Conservation (phyloP, 2,113 vertebrate genomes). For the Bubalus kerabau region DNA sequence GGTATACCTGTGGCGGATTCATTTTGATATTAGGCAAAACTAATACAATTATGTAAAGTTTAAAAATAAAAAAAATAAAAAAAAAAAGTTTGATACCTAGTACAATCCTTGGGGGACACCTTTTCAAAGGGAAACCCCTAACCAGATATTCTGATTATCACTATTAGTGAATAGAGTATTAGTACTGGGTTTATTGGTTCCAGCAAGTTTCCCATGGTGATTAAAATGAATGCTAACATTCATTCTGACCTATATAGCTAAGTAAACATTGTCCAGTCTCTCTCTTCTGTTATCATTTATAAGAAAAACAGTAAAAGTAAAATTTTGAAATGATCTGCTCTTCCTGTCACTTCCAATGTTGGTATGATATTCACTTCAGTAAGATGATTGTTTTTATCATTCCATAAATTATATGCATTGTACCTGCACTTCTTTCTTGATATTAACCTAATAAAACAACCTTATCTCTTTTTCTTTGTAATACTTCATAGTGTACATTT, state of each 20-base stretch:
- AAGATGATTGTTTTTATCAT: not conserved
- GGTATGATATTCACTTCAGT: not conserved
- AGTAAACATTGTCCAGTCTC: not conserved
- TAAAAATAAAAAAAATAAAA: no score
- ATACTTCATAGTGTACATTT: not conserved
- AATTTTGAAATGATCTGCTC: not conserved
- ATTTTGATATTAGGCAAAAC: no score
- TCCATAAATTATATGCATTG: not conserved
- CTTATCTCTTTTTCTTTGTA: not conserved
- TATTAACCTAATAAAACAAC: not conserved
- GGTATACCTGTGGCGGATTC: no score
- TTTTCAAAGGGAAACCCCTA: not conserved
- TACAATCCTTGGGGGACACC: slow-evolving; percentile 28
- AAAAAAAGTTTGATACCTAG: not conserved
- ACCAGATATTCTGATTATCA: slow-evolving; percentile 45
- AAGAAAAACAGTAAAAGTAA: not conserved
- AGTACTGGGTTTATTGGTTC: slow-evolving; percentile 49
- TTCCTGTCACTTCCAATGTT: not conserved
- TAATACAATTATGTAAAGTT: no score
- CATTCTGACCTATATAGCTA: slow-evolving; percentile 16
- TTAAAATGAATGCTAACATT: slow-evolving; percentile 42
- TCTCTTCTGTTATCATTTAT: not conserved
- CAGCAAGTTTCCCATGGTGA: not conserved
- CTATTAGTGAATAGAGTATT: slow-evolving; percentile 42
- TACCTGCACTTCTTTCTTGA: not conserved